A percentile compares a stretch with the other conserved stretches of the same genome.
phyloP scores from a whole-genome alignment of 2,888 invertebrate species.

The Melanargia galathea region DNA sequence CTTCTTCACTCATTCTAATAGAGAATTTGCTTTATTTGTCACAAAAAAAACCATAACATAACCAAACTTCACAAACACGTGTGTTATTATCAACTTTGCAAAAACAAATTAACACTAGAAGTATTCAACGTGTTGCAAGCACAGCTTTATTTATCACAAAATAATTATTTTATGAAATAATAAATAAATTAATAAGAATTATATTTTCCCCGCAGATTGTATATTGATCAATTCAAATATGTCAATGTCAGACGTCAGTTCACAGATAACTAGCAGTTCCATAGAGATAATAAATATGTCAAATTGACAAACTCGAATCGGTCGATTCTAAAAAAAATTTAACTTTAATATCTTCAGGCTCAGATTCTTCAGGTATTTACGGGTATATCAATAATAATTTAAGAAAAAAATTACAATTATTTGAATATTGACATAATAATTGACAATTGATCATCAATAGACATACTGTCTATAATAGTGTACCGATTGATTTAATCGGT shows the following conservation, averaged over 20 bases:
- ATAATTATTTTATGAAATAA: background rate
- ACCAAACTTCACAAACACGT: constrained; percentile 12
- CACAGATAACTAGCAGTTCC: too few species aligned
- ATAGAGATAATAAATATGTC: too few species aligned
- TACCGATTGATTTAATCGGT: too few species aligned
- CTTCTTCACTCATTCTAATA: constrained; percentile 37
- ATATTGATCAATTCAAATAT: background rate
- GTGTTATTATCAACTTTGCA: background rate
- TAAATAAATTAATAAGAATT: background rate
- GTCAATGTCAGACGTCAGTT: constrained; percentile 6
- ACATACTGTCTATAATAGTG: too few species aligned
- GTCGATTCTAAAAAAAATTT: too few species aligned
- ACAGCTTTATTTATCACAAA: background rate
- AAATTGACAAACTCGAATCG: too few species aligned
- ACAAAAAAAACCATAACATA: constrained; percentile 3
- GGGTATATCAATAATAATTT: too few species aligned
- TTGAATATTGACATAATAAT: too few species aligned
- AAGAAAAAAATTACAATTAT: too few species aligned
- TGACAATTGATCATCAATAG: too few species aligned
- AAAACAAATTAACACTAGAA: background rate
- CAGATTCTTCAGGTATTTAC: too few species aligned
- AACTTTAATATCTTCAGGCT: too few species aligned
- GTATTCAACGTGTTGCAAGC: background rate
- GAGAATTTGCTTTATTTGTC: background rate
- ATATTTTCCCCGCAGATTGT: background rate